Evolutionary conservation across 1,140 invertebrate genomes (phyloP).

Genomic region (Drosophila malerkotliana): DNA sequence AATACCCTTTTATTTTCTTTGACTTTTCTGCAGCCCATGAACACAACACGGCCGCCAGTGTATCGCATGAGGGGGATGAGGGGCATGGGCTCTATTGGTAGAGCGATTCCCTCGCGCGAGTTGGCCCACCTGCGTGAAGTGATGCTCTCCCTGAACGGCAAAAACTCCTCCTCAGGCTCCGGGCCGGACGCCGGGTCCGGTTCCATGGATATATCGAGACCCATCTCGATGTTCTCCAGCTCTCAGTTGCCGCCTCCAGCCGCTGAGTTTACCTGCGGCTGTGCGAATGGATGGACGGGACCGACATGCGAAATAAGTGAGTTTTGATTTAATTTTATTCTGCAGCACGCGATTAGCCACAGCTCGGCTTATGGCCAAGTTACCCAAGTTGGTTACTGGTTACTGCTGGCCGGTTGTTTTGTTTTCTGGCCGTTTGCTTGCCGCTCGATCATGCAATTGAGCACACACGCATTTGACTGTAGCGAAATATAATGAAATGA

Average conservation of each 20-base stretch:
- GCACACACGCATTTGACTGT: constrained; percentile 78
- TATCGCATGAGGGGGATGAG: constrained; percentile 77
- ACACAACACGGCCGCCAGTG: constrained; percentile 63
- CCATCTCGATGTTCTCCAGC: constrained; percentile 13
- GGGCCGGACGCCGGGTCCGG: neutral
- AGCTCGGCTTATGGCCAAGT: constrained; percentile 25
- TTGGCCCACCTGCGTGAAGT: constrained; percentile 53
- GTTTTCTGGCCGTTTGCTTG: constrained; percentile 16
- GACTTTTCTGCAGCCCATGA: constrained; percentile 49
- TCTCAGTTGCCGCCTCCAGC: constrained; percentile 56
- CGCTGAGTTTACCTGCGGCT: constrained; percentile 90
- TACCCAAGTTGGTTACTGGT: constrained; percentile 4
- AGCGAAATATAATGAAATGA: constrained; percentile 81
- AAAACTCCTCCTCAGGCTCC: constrained; percentile 16
- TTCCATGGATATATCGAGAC: constrained; percentile 4
- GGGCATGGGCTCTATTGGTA: constrained; percentile 84
- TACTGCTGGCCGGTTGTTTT: neutral
- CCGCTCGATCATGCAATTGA: constrained; percentile 78
- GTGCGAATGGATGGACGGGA: constrained; percentile 93
- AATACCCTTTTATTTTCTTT: neutral
- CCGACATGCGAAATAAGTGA: constrained; percentile 90
- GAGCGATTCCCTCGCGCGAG: constrained; percentile 82
- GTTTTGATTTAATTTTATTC: constrained; percentile 83
- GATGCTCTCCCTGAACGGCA: constrained; percentile 41
- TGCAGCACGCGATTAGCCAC: constrained; percentile 80